phyloP scores from a whole-genome alignment of 2,797 vertebrate genomes.

The Coranthus polyacanthus region DNA sequence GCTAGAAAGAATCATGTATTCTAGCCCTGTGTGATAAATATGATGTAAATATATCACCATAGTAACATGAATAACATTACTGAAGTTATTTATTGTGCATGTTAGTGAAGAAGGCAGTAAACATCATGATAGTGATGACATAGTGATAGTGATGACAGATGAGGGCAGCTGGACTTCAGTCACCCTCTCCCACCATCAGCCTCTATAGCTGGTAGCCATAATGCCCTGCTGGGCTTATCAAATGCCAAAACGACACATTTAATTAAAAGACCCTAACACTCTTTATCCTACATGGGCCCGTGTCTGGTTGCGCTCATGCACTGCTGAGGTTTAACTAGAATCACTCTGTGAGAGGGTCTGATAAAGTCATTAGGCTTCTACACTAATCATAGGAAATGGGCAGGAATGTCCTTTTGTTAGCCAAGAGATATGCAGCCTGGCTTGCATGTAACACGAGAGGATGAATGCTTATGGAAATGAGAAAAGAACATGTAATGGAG shows the following conservation, averaged over 20 bases:
- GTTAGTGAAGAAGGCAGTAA: background rate
- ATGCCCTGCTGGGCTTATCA: constrained; percentile 70
- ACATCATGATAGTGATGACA: too few species aligned
- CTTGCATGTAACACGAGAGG: constrained; percentile 51
- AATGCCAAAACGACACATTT: constrained; percentile 79
- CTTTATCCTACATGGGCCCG: constrained; percentile 57
- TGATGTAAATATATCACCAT: constrained; percentile 6
- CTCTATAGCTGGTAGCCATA: constrained; percentile 57
- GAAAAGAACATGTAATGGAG: constrained; percentile 57
- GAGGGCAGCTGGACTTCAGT: constrained; percentile 21
- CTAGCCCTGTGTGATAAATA: constrained; percentile 8
- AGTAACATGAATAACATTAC: constrained; percentile 1
- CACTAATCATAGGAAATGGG: constrained; percentile 66
- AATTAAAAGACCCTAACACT: constrained; percentile 75
- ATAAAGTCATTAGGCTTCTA: constrained; percentile 75
- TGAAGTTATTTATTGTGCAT: constrained; percentile 12
- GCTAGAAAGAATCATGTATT: background rate
- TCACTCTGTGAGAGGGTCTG: constrained; percentile 58
- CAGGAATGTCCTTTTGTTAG: constrained; percentile 63
- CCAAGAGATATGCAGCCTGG: constrained; percentile 44
- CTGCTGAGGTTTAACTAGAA: constrained; percentile 58
- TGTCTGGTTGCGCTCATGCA: constrained; percentile 47
- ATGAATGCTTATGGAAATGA: constrained; percentile 70
- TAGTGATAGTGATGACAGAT: constrained; percentile 38
- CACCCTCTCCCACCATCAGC: constrained; percentile 20